These are phyloP conservation scores for Drosophila kikkawai DNA, from an alignment of 1,140 invertebrate genomes.

Conservation along the genomic window DNA sequence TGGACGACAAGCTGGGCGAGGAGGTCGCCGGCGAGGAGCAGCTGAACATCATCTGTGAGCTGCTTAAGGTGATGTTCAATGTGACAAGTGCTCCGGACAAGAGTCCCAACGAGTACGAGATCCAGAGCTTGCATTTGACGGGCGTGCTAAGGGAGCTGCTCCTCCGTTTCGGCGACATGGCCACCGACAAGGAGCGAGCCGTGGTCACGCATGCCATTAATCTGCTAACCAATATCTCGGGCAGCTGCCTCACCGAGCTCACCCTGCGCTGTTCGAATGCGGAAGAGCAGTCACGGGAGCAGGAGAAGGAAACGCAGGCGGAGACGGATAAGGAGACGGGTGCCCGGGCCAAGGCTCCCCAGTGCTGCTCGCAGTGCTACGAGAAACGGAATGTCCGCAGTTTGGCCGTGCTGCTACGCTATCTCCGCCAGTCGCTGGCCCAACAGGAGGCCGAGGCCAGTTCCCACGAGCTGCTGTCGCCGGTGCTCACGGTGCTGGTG, in stretches of 20 bases:
- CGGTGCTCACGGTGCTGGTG: constrained; percentile 91
- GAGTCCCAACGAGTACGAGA: constrained; percentile 89
- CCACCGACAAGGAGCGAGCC: constrained; percentile 88
- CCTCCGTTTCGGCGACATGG: constrained; percentile 86
- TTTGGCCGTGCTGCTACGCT: constrained; percentile 88
- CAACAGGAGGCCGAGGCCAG: constrained; percentile 84
- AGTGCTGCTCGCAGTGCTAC: constrained; percentile 65
- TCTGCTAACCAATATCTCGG: constrained; percentile 87
- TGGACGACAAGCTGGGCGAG: constrained; percentile 90
- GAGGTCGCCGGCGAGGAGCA: constrained; percentile 86
- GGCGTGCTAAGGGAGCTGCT: constrained; percentile 90
- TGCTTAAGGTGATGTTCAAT: constrained; percentile 96
- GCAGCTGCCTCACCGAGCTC: constrained; percentile 84
- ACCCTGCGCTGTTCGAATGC: constrained; percentile 71
- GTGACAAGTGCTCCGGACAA: constrained; percentile 88
- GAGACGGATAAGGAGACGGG: constrained; percentile 1
- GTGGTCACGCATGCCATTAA: constrained; percentile 90
- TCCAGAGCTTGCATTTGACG: constrained; percentile 90
- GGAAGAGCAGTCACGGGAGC: constrained; percentile 19
- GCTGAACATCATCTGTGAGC: constrained; percentile 91
- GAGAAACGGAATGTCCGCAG: constrained; percentile 91
- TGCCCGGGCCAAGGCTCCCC: constrained; percentile 7
- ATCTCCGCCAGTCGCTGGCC: constrained; percentile 87
- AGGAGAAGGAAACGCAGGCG: neutral
- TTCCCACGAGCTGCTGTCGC: constrained; percentile 89